Percentiles rank a stretch among this genome's conserved stretches.
These are phyloP conservation scores for Leucophenga montana DNA, from an alignment of 2,888 invertebrate genomes.

Conservation along the genomic window DNA sequence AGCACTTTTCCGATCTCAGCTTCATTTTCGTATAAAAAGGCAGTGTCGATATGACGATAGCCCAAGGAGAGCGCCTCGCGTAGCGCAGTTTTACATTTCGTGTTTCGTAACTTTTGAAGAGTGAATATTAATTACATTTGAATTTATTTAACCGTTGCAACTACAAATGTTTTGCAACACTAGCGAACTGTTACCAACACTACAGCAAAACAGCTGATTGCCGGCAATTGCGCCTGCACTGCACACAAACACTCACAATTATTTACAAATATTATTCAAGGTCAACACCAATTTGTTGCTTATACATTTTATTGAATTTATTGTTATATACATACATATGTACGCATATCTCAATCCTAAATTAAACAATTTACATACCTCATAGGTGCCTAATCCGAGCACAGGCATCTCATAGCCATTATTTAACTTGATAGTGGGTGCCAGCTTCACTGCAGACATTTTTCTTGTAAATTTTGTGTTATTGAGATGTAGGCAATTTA, in stretches of 20 bases:
- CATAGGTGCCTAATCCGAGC: slow-evolving; percentile 79
- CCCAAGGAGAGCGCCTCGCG: slow-evolving; percentile 74
- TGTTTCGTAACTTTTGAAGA: slow-evolving; percentile 40
- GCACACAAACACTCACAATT: neutral
- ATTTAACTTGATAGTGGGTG: slow-evolving; percentile 74
- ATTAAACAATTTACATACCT: slow-evolving; percentile 65
- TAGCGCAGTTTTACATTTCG: slow-evolving; percentile 66
- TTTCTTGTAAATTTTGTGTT: neutral
- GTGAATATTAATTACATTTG: too few relatives aligned
- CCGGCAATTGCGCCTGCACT: neutral
- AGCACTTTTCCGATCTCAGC: slow-evolving; percentile 73
- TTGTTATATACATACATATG: too few relatives aligned
- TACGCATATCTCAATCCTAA: too few relatives aligned
- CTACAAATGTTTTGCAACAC: too few relatives aligned
- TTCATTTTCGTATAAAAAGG: slow-evolving; percentile 74
- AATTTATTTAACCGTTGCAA: too few relatives aligned
- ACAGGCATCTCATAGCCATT: slow-evolving; percentile 77
- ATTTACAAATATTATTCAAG: neutral
- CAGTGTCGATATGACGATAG: slow-evolving; percentile 76
- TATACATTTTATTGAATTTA: too few relatives aligned
- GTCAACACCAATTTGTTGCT: neutral
- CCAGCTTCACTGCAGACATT: slow-evolving; percentile 47
- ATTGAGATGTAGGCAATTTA: too few relatives aligned
- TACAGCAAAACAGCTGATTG: too few relatives aligned
- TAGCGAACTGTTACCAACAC: too few relatives aligned